Base-by-base conservation (phyloP, 2,113 vertebrate species). In the Notiomystis cincta region DNA sequence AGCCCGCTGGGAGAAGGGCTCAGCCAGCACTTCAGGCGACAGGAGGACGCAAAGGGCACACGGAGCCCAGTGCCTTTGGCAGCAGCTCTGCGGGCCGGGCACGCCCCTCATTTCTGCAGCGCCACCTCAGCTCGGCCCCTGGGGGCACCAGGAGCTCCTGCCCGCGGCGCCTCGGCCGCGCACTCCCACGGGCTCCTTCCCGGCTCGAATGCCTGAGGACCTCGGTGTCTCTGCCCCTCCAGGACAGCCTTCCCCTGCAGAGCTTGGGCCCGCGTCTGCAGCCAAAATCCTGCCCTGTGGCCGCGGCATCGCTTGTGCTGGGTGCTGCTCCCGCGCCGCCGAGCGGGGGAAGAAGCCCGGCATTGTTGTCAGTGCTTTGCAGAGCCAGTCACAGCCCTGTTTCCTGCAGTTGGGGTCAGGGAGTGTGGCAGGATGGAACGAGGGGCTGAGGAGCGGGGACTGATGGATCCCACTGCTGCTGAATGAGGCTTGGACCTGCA, bases 301-400 rank as follows among this genome's bases (percentile, higher is more conserved):
- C 3, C 0, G 0, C 23, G 44, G 58, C 83, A 16, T 12, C 7
- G 21, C 44, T 54, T 10, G 2, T 27, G 50, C 83, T 38, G 72
- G 72, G 42, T 42, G 20, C 42, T 1, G 53, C 19, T 76, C 50
- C 82, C 11, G 0, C 1, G 3, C 53, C 67, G 69, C 40, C 3
- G 9, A 14, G 87, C 0, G 0, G n/a, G 45, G 83, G 42, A 75
- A 93, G 72, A 87, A 93, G 87, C 72, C 67, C 50, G 0, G 42
- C 77, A 51, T 87, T 91, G 95, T 66, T 93, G 84, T 16, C 70
- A 66, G 89, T 75, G 95, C 93, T 95, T 53, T 91, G 91, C 89
- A 87, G 95, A 95, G 96, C 83, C 93, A 71, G 60, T 87, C 96
- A 62, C 93, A 2, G 95, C 92, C 81, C 84, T 38, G 77, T 67